Conservation (phyloP, 1,140 invertebrate species). For the Heliconius hermathena region DNA sequence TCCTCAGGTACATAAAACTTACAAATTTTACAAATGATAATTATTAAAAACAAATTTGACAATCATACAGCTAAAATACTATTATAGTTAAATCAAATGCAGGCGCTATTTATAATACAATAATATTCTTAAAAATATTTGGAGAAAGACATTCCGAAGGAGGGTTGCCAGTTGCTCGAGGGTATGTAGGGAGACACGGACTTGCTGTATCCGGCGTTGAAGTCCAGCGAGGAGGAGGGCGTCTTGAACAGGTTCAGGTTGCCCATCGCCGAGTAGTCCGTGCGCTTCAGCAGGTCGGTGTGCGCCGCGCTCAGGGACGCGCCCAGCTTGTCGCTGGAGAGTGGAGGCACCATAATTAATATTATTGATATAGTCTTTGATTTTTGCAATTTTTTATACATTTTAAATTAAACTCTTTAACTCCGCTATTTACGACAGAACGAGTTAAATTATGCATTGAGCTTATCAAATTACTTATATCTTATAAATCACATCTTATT, state of each 20-base stretch:
- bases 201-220: constrained; percentile 55
- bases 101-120: neutral
- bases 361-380: neutral
- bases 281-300: constrained; percentile 53
- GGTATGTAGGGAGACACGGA: constrained; percentile 50
- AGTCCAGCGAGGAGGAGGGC: constrained; percentile 52
- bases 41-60: too few species aligned
- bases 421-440: too few species aligned
- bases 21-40: neutral
- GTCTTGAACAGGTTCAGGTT: constrained; percentile 59
- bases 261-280: constrained; percentile 58
- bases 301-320: constrained; percentile 50
- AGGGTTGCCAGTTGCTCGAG: constrained; percentile 50
- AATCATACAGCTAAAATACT: too few species aligned
- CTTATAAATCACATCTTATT: too few species aligned
- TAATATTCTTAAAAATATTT: constrained; percentile 43
- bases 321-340: constrained; percentile 50
- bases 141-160: constrained; percentile 42
- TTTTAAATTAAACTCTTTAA: neutral
- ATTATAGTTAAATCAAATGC: neutral
- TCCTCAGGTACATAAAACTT: neutral
- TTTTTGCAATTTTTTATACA: neutral
- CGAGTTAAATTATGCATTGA: too few species aligned
- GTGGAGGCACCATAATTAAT: too few species aligned
- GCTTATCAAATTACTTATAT: too few species aligned